Evolutionary conservation across 1,140 invertebrate species (phyloP).

Genomic region (Trichonephila clavipes): DNA sequence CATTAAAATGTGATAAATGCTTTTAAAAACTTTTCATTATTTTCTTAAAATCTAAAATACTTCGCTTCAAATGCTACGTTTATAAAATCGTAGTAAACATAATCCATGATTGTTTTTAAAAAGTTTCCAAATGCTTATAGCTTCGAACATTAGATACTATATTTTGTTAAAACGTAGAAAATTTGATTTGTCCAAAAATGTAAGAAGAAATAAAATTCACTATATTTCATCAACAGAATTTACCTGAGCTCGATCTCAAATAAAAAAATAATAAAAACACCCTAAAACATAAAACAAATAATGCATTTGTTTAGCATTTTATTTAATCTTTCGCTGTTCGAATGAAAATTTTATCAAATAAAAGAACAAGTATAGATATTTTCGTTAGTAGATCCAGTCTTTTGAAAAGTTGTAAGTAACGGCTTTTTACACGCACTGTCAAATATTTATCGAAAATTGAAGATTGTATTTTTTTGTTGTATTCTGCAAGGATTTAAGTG

Average conservation of each 20-base stretch:
- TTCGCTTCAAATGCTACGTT: too few species aligned
- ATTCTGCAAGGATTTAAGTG: constrained; percentile 18
- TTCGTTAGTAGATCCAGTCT: constrained; percentile 10
- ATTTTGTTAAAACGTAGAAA: neutral
- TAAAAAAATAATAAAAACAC: neutral
- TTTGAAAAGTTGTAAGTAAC: constrained; percentile 23
- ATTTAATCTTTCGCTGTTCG: neutral
- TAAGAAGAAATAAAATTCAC: neutral
- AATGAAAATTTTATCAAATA: constrained; percentile 20
- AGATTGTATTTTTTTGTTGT: constrained; percentile 9
- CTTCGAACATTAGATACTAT: neutral
- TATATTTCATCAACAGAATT: neutral
- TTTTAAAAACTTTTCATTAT: too few species aligned
- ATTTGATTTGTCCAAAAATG: neutral
- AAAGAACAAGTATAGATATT: constrained; percentile 35
- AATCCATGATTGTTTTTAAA: neutral
- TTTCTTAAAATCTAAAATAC: too few species aligned
- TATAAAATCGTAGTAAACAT: neutral
- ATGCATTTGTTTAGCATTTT: constrained; percentile 8
- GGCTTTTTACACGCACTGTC: constrained; percentile 48
- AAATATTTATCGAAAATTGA: constrained; percentile 63
- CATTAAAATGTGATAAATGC: too few species aligned
- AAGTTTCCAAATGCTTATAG: neutral
- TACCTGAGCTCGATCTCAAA: neutral
- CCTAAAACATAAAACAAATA: neutral